These are phyloP conservation scores for Cheilosia variabilis DNA, from an alignment of 2,888 invertebrate species.

Conservation along the genomic window DNA sequence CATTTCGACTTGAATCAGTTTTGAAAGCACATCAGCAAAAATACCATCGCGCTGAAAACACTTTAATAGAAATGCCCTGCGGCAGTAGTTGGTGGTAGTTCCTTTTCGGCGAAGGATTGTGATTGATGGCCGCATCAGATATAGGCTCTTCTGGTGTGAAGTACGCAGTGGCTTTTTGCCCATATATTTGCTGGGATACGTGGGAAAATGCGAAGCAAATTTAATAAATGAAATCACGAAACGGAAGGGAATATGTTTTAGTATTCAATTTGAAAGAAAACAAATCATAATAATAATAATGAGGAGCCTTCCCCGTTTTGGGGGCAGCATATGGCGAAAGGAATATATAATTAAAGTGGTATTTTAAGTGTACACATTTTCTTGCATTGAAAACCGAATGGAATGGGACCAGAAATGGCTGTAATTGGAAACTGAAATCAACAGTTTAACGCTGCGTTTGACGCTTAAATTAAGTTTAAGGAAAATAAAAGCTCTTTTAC, in stretches of 20 bases:
- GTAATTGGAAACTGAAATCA: too few species aligned
- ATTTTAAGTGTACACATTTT: too few species aligned
- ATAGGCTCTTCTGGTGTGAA: conserved; percentile 45
- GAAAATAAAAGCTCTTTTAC: too few species aligned
- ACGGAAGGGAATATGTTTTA: conserved; percentile 2
- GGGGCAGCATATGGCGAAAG: not conserved
- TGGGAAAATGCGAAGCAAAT: conserved; percentile 50
- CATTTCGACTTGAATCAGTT: conserved; percentile 62
- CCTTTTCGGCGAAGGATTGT: conserved; percentile 39
- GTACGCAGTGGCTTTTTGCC: conserved; percentile 36
- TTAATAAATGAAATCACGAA: conserved; percentile 45
- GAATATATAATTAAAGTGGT: conserved; percentile 4
- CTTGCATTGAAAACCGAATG: too few species aligned
- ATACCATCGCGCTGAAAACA: conserved; percentile 46
- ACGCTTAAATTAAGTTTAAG: too few species aligned
- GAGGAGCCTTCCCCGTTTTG: not conserved
- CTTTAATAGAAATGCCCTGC: conserved; percentile 73
- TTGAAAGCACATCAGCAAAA: conserved; percentile 42
- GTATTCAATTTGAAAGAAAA: not conserved
- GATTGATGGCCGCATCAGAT: conserved; percentile 55
- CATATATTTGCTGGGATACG: conserved; percentile 21
- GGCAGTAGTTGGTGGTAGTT: conserved; percentile 62
- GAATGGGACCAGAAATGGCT: too few species aligned
- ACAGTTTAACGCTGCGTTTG: too few species aligned
- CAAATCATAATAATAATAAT: not conserved